These are phyloP conservation scores for Sinodicranocentrus sp. DNA, from an alignment of 2,888 invertebrate genomes.

Conservation along the genomic window DNA sequence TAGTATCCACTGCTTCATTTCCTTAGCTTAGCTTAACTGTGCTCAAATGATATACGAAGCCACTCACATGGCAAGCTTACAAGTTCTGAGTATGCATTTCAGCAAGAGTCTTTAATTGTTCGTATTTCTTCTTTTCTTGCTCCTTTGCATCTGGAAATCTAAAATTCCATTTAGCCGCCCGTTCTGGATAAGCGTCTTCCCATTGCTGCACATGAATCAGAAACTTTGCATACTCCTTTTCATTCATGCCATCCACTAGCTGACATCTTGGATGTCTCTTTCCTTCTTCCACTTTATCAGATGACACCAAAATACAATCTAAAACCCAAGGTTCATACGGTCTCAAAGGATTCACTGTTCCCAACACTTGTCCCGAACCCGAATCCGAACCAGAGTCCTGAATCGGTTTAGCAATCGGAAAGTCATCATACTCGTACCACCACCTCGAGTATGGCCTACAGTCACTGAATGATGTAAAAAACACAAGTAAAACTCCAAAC, in stretches of 20 bases:
- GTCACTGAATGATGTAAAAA: background rate
- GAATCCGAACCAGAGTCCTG: constrained; percentile 26
- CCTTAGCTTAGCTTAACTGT: too few species aligned
- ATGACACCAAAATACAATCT: constrained; percentile 33
- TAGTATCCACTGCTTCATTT: too few species aligned
- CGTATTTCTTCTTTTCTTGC: constrained; percentile 42
- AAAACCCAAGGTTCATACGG: constrained; percentile 54
- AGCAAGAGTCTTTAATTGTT: constrained; percentile 25
- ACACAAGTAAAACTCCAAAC: background rate
- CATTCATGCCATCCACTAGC: constrained; percentile 35
- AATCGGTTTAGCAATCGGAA: constrained; percentile 32
- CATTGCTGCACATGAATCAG: constrained; percentile 43
- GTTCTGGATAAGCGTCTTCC: constrained; percentile 51
- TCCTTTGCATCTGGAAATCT: constrained; percentile 52
- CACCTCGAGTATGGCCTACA: constrained; percentile 6
- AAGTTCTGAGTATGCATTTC: constrained; percentile 34
- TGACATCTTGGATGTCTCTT: constrained; percentile 46
- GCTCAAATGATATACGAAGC: too few species aligned
- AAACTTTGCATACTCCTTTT: constrained; percentile 48
- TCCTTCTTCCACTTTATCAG: constrained; percentile 30
- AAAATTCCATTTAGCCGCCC: constrained; percentile 47
- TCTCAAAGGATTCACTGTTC: constrained; percentile 40
- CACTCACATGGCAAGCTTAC: constrained; percentile 45
- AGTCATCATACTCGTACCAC: constrained; percentile 40
- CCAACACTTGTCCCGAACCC: constrained; percentile 15